Evolutionary conservation across 2,888 invertebrate genomes (phyloP), one percentile per base, ranked within the genome.

Genomic region (Calliphora vomitoria): DNA sequence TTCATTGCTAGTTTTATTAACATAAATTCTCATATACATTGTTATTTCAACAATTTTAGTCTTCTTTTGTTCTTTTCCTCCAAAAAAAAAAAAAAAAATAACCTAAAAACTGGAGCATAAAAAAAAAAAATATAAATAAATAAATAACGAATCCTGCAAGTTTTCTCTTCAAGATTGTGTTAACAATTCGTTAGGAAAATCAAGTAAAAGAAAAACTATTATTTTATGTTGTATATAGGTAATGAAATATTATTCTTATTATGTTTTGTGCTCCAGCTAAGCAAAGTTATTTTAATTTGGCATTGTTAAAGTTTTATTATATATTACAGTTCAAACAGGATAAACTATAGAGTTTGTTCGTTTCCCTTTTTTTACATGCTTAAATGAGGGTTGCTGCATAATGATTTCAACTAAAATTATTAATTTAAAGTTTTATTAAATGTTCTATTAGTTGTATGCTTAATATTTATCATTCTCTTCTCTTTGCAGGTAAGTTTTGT

Each of bases 401-500:
- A 81, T 62, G 31, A 18, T 44, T 58, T 50, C n/a, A 47, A 71
- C 20, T 78, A 38, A 82, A 85, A 55, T n/a, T 85, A 75, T 75
- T 82, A 55, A 69, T 84, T 85, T 82, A 62, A 87, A 87, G 18
- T 82, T 85, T 78, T 74, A 53, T 78, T 82, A 31, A 68, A 85
- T 84, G 64, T 82, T 78, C 53, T 76, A 55, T 68, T 53, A 58
- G 41, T 71, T 76, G 8, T 25, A 38, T 58, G 53, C 31, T 78
- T 41, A 81, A 85, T 85, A 74, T 62, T 84, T 18, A 64, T 62
- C 25, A 31, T 62, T 20, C 62, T 82, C 15, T 80, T 89, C 50
- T 88, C 86, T 79, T 89, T 89, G 11, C 71, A 87, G 87, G 87
- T 89, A 79, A 87, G 88, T 78, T 82, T 31, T 47, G n/a, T 71